Evolutionary conservation across 30 jellyfish, hydroid and myxozoan genomes (phyloP), one percentile per base, ranked within the genome.

Genomic region (Aurelia sp.): DNA sequence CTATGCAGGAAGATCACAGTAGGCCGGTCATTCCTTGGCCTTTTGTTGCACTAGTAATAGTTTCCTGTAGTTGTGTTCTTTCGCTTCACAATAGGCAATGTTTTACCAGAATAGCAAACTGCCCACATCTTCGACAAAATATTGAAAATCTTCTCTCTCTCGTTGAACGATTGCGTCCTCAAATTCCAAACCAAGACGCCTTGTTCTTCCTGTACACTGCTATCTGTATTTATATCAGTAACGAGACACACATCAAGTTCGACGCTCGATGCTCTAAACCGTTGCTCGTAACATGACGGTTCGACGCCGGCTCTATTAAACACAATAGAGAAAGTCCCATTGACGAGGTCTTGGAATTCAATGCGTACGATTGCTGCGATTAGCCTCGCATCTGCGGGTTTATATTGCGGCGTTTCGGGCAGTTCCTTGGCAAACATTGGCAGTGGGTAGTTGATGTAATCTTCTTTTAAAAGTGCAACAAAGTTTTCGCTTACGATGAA

Each of bases 51-150:
- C 55, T 44, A 44, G 17, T 44, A 44, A 44, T 44, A 44, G 15
- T 44, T 44, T 44, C 55, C 55, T 7, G 55, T 13, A 9, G 3
- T 44, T 44, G 93, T 84, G 47, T 75, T 66, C 61, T 55, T 86
- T 37, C 89, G 65, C 60, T 76, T 86, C 23, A 77, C 88, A 22
- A 87, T 62, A 9, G 96, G 96, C 79, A 87, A 62, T 19, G 86
- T 68, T 61, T 69, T 87, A 17, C 96, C 96, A 8, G 96, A 66
- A 52, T 71, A 87, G 33, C 76, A 65, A 47, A 70, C 61, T 47
- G 96, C 73, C 97, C 97, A 86, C 97, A 92, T 86, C 64, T 87
- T 92, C 62, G 98, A 86, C 41, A 92, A 23, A 41, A 87, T 41
- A 30, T 73, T 79, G 79, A 92, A 79, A 19, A 92, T 76, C 61